A percentile compares a stretch with the other conserved stretches of the same genome.
phyloP scores from a whole-genome alignment of 1,140 invertebrate species.

The Rhagoletis pomonella region DNA sequence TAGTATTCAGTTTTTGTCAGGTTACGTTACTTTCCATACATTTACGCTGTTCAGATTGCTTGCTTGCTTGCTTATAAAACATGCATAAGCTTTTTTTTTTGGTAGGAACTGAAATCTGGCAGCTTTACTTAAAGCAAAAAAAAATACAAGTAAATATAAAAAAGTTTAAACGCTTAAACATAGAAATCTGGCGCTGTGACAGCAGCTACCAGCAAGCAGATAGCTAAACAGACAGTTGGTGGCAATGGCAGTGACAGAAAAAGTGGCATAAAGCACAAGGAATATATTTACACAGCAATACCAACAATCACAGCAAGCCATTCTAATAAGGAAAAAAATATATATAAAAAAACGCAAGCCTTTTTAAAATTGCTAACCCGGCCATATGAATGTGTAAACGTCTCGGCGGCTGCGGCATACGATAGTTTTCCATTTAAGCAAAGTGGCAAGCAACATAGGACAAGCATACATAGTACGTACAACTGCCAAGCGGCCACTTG shows the following conservation, averaged over 20 bases:
- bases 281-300: background rate
- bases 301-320: background rate
- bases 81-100: too few relatives aligned
- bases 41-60: constrained; percentile 19
- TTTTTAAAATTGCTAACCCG: constrained; percentile 33
- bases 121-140: background rate
- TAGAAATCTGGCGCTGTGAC: constrained; percentile 40
- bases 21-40: too few relatives aligned
- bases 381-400: constrained; percentile 3
- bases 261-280: constrained; percentile 28
- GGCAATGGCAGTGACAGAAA: constrained; percentile 45
- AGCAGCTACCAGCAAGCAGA: constrained; percentile 47
- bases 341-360: background rate
- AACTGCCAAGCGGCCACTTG: background rate
- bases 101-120: background rate
- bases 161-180: constrained; percentile 11
- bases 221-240: constrained; percentile 11
- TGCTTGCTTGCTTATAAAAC: constrained; percentile 21
- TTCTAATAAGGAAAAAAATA: too few relatives aligned
- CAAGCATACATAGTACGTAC: background rate
- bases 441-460: constrained; percentile 46
- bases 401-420: background rate
- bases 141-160: background rate
- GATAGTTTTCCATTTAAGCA: constrained; percentile 49
- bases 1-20: too few relatives aligned